phyloP scores from a whole-genome alignment of 2,113 vertebrate genomes.

The Arenaria interpres region DNA sequence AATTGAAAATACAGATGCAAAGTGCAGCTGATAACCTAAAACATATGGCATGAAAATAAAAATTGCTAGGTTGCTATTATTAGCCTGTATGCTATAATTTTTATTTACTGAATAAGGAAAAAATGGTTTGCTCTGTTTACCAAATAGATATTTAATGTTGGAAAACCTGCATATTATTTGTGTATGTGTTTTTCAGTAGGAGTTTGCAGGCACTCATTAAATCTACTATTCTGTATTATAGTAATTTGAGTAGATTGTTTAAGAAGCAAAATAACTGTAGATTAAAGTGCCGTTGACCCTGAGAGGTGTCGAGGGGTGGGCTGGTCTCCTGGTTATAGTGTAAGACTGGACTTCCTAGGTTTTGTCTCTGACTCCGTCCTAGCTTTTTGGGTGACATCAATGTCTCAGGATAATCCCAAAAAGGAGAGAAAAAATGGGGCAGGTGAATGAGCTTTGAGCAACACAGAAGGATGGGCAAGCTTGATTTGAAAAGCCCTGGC shows the following conservation, averaged over 20 bases:
- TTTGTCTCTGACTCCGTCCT: not conserved
- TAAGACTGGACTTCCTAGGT: conserved; percentile 3
- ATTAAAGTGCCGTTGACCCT: conserved; percentile 57
- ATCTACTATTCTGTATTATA: conserved; percentile 32
- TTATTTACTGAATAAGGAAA: conserved; percentile 36
- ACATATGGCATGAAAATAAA: conserved; percentile 51
- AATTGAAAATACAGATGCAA: conserved; percentile 64
- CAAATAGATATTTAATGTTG: conserved; percentile 34
- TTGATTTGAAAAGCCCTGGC: not conserved
- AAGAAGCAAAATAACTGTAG: conserved; percentile 54
- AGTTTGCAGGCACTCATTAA: conserved; percentile 37
- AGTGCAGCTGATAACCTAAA: conserved; percentile 64
- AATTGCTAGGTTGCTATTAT: conserved; percentile 45
- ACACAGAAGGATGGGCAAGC: not conserved
- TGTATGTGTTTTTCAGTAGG: conserved; percentile 8
- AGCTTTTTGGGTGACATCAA: not conserved
- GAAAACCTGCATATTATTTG: conserved; percentile 11
- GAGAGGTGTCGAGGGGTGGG: conserved; percentile 7
- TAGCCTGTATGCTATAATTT: conserved; percentile 43
- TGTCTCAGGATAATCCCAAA: not conserved
- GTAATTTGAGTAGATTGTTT: conserved; percentile 57
- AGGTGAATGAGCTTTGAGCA: not conserved
- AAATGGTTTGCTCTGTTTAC: conserved; percentile 22
- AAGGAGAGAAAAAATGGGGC: not conserved
- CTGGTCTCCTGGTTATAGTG: not conserved